phyloP scores from a whole-genome alignment of 1,140 invertebrate species.

The Ephestia elutella region DNA sequence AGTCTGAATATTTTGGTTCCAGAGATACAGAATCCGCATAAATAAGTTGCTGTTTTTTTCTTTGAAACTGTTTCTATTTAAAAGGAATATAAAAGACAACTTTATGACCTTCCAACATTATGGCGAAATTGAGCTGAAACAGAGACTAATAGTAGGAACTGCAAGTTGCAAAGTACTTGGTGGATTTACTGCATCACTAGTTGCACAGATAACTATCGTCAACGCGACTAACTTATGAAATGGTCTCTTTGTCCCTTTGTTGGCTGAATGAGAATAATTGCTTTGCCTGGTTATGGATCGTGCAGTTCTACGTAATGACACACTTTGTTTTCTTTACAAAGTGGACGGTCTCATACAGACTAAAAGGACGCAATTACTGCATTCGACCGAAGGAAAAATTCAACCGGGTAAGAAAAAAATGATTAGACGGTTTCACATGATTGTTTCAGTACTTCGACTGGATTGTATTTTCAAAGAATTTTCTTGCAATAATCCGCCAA shows the following conservation, averaged over 20 bases:
- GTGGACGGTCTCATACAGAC: neutral
- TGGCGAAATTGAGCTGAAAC: neutral
- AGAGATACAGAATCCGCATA: too few species aligned
- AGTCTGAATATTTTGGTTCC: too few species aligned
- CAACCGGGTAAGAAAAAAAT: neutral
- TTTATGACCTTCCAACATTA: conserved; percentile 5
- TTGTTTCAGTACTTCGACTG: too few species aligned
- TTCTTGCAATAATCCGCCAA: too few species aligned
- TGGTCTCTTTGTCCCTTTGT: conserved; percentile 65
- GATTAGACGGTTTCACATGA: neutral
- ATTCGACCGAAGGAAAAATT: neutral
- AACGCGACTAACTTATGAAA: conserved; percentile 63
- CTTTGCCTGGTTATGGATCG: conserved; percentile 56
- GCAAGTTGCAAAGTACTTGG: conserved; percentile 49
- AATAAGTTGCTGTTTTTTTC: too few species aligned
- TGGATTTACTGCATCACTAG: conserved; percentile 68
- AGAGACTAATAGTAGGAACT: neutral
- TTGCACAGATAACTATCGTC: conserved; percentile 63
- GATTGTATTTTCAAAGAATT: too few species aligned
- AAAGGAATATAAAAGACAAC: too few species aligned
- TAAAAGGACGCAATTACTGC: neutral
- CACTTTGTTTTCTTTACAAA: conserved; percentile 49
- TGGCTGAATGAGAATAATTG: conserved; percentile 64
- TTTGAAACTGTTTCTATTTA: too few species aligned
- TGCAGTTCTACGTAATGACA: conserved; percentile 54